Conservation (phyloP, 2,113 vertebrate genomes). For the Semicossyphus pulcher region DNA sequence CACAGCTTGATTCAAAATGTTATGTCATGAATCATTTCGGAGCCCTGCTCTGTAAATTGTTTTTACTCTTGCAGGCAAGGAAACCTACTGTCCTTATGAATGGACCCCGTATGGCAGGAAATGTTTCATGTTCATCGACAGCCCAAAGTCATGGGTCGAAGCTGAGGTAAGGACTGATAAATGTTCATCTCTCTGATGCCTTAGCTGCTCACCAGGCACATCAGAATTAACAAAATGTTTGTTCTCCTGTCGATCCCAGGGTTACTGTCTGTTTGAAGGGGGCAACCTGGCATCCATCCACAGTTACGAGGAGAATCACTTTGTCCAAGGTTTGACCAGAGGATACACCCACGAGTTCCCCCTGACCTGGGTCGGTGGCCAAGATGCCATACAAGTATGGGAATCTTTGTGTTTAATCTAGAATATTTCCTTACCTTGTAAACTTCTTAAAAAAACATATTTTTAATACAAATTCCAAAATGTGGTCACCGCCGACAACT, state of each 20-base stretch:
- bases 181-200: too few relatives aligned
- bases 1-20: too few relatives aligned
- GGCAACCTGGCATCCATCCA: conserved; percentile 57
- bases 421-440: too few relatives aligned
- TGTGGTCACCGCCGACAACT: too few relatives aligned
- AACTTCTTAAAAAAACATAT: too few relatives aligned
- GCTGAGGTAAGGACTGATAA: conserved; percentile 50
- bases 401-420: accelerated
- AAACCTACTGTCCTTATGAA: background rate
- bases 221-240: too few relatives aligned
- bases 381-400: background rate
- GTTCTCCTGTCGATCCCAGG: conserved; percentile 7
- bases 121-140: conserved; percentile 47
- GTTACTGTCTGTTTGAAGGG: conserved; percentile 45
- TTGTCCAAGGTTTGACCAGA: conserved; percentile 42
- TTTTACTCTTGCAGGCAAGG: accelerated
- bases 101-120: background rate
- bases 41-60: background rate
- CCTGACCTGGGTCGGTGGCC: conserved; percentile 49
- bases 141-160: conserved; percentile 37
- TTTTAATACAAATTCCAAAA: too few relatives aligned
- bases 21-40: too few relatives aligned
- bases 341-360: conserved; percentile 11
- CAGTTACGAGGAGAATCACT: conserved; percentile 11
- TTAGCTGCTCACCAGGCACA: too few relatives aligned